Percentiles rank a stretch among this genome's conserved stretches.
Evolutionary conservation across 2,888 invertebrate species (phyloP).

Genomic region (Chydorus sphaericus): DNA sequence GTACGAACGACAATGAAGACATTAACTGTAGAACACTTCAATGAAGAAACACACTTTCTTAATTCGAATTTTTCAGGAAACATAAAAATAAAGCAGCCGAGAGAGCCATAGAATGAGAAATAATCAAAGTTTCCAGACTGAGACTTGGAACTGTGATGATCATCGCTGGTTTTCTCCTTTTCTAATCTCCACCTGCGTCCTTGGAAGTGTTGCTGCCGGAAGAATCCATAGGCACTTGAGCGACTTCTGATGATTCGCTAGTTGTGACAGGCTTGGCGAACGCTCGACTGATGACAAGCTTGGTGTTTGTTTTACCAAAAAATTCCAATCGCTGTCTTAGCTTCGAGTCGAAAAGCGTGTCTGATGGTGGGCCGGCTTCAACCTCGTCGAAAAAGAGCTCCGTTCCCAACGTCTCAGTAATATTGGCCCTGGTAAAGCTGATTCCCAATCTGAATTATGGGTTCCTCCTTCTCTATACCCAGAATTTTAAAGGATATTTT

Average conservation of each 20-base stretch:
- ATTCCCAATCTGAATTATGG: slow-evolving; percentile 12
- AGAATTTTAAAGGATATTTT: slow-evolving; percentile 7
- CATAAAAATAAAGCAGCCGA: background rate
- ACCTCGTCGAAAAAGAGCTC: slow-evolving; percentile 9
- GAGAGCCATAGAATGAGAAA: background rate
- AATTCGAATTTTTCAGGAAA: background rate
- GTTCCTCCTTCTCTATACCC: slow-evolving; percentile 11
- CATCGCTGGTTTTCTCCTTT: background rate
- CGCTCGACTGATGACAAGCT: slow-evolving; percentile 6
- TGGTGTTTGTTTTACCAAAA: slow-evolving; percentile 12
- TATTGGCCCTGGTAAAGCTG: slow-evolving; percentile 11
- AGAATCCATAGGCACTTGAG: no score
- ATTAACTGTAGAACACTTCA: no score
- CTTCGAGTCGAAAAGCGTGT: slow-evolving; percentile 9
- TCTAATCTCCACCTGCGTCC: background rate
- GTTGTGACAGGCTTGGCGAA: slow-evolving; percentile 11
- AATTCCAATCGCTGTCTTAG: background rate
- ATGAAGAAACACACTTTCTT: background rate
- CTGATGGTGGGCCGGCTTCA: slow-evolving; percentile 1
- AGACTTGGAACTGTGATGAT: background rate
- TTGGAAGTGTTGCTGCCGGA: background rate
- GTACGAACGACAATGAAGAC: no score
- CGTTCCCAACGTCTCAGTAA: slow-evolving; percentile 6
- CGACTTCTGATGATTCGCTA: no score
- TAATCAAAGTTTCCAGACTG: no score